Percentiles rank a stretch among this genome's conserved stretches.
phyloP scores from a whole-genome alignment of 2,888 invertebrate genomes.

The Nysson spinosus region DNA sequence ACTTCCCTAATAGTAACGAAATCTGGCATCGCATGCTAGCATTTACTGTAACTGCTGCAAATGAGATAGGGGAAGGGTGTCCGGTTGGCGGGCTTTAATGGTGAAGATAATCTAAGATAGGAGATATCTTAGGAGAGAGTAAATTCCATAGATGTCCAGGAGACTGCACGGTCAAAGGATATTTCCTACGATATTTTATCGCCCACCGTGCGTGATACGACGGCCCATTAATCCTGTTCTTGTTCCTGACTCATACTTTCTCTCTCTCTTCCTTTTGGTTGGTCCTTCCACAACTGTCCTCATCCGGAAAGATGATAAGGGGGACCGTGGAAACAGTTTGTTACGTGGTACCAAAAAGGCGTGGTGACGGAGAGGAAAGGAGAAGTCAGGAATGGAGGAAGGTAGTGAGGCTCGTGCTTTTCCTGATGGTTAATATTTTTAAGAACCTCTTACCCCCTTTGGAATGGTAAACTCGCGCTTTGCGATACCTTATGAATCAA shows the following conservation, averaged over 20 bases:
- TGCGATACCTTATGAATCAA: slow-evolving; percentile 32
- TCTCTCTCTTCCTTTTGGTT: slow-evolving; percentile 43
- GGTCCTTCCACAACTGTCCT: slow-evolving; percentile 55
- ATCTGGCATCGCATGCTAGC: slow-evolving; percentile 12
- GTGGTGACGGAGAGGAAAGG: slow-evolving; percentile 2
- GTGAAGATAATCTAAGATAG: slow-evolving; percentile 62
- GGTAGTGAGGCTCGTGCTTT: background rate
- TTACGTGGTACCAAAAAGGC: slow-evolving; percentile 52
- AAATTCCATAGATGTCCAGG: slow-evolving; percentile 55
- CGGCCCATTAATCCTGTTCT: slow-evolving; percentile 69
- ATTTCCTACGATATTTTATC: slow-evolving; percentile 68
- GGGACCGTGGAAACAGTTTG: slow-evolving; percentile 63
- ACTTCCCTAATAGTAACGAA: slow-evolving; percentile 15
- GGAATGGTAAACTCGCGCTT: slow-evolving; percentile 13
- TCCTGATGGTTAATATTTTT: slow-evolving; percentile 27
- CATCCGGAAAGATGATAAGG: slow-evolving; percentile 68
- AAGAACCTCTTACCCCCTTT: slow-evolving; percentile 8
- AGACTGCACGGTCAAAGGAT: slow-evolving; percentile 46
- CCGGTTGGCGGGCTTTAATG: slow-evolving; percentile 52
- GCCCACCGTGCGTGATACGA: slow-evolving; percentile 67
- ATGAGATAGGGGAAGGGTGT: slow-evolving; percentile 21
- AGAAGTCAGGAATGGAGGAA: background rate
- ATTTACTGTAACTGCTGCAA: slow-evolving; percentile 25
- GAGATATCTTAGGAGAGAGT: slow-evolving; percentile 42
- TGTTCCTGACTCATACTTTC: slow-evolving; percentile 42